These are phyloP conservation scores for Dryomyza anilis DNA, from an alignment of 2,888 invertebrate species.

Conservation along the genomic window DNA sequence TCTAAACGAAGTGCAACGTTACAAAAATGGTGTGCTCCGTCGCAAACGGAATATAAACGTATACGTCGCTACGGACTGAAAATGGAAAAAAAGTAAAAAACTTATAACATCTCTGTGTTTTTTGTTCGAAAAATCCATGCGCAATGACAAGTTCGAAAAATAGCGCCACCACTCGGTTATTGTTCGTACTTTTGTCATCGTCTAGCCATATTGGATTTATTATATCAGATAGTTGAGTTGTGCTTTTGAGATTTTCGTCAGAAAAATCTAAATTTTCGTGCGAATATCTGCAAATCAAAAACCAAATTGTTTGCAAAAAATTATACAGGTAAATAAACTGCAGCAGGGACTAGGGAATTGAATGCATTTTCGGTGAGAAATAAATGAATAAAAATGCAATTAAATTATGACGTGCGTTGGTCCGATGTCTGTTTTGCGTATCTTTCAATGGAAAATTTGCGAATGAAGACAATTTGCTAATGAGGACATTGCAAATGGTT, in stretches of 20 bases:
- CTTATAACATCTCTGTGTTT: too few relatives aligned
- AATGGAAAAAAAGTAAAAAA: too few relatives aligned
- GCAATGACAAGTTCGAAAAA: neutral
- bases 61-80: too few relatives aligned
- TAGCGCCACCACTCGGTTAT: neutral
- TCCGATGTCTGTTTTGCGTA: neutral
- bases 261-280: constrained; percentile 26
- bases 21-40: too few relatives aligned
- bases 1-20: too few relatives aligned
- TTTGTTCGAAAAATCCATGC: neutral
- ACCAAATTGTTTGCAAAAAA: constrained; percentile 22
- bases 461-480: too few relatives aligned
- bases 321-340: constrained; percentile 16
- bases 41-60: too few relatives aligned
- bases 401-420: neutral
- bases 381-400: neutral
- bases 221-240: constrained; percentile 22
- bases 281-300: constrained; percentile 20
- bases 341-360: neutral
- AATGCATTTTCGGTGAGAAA: neutral
- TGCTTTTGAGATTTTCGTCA: constrained; percentile 10
- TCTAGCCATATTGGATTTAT: constrained; percentile 22
- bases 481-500: neutral
- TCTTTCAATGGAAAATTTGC: neutral
- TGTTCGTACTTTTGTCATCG: neutral